Percentiles rank a stretch among this genome's conserved stretches.
Conservation (phyloP, 2,797 vertebrate genomes). For the Pseudochromis fuscus region DNA sequence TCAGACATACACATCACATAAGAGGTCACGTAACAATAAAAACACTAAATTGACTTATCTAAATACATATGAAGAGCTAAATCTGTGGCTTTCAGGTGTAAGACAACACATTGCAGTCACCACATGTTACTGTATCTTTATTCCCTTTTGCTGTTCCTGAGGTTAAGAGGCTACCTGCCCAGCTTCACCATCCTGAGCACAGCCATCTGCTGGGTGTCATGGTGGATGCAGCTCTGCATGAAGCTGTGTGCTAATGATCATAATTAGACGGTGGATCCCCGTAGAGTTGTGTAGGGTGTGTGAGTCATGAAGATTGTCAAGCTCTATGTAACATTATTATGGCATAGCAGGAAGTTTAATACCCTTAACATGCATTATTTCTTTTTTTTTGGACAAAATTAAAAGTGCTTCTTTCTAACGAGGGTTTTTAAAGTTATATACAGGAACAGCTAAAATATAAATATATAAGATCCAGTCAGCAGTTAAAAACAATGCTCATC, state of each 20-base stretch:
- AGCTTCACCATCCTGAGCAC: conserved; percentile 46
- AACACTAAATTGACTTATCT: too few relatives aligned
- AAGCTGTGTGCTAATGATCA: conserved; percentile 72
- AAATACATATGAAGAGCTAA: too few relatives aligned
- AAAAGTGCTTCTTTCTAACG: background rate
- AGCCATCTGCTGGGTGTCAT: conserved; percentile 66
- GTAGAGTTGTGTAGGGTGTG: conserved; percentile 9
- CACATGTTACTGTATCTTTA: conserved; percentile 12
- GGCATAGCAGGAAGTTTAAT: background rate
- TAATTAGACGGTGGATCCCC: conserved; percentile 70
- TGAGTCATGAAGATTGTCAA: conserved; percentile 1
- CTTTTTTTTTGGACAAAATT: background rate
- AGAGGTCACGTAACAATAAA: too few relatives aligned
- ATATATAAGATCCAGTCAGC: background rate
- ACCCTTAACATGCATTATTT: background rate
- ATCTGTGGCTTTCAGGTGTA: too few relatives aligned
- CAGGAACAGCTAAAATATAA: background rate
- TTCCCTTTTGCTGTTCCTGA: background rate
- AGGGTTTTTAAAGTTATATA: background rate
- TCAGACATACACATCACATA: too few relatives aligned
- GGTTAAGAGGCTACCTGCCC: conserved; percentile 43
- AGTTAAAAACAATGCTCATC: background rate
- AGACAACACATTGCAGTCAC: too few relatives aligned
- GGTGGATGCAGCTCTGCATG: conserved; percentile 63
- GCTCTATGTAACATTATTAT: background rate